A percentile compares a stretch with the other conserved stretches of the same genome.
Evolutionary conservation across 2,113 vertebrate species (phyloP).

Genomic region (Agelaius tricolor): DNA sequence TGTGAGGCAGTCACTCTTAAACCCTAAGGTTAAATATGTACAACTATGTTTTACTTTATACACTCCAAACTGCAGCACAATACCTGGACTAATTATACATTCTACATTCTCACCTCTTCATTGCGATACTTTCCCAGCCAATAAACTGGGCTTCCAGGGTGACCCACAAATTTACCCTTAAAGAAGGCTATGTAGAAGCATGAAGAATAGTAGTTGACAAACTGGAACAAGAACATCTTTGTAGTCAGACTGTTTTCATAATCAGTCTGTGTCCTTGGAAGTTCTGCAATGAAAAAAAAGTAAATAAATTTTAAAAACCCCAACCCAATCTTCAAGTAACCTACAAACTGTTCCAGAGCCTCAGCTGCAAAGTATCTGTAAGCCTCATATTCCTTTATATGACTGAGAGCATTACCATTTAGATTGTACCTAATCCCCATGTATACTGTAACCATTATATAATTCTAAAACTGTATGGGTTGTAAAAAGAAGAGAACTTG

Average conservation of each 20-base stretch:
- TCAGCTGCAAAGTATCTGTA: background rate
- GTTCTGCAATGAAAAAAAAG: constrained; percentile 75
- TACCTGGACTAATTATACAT: background rate
- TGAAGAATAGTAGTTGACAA: constrained; percentile 96
- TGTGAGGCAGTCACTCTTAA: background rate
- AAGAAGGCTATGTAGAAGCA: constrained; percentile 96
- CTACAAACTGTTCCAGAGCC: background rate
- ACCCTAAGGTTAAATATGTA: background rate
- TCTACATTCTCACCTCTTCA: constrained; percentile 83
- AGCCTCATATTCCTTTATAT: background rate
- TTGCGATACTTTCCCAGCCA: constrained; percentile 88
- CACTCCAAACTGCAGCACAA: background rate
- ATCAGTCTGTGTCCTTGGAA: constrained; percentile 90
- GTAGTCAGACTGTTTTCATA: constrained; percentile 94
- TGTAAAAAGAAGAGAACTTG: background rate
- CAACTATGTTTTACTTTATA: background rate
- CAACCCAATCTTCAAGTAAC: background rate
- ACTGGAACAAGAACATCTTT: constrained; percentile 98
- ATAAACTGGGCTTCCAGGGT: constrained; percentile 87
- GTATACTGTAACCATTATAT: constrained; percentile 11
- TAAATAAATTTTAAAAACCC: background rate
- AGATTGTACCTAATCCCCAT: constrained; percentile 3
- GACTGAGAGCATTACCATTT: constrained; percentile 38
- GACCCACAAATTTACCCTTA: constrained; percentile 91
- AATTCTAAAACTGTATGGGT: constrained; percentile 38